Conservation (phyloP, 2,888 invertebrate species). For the Lymantria monacha region DNA sequence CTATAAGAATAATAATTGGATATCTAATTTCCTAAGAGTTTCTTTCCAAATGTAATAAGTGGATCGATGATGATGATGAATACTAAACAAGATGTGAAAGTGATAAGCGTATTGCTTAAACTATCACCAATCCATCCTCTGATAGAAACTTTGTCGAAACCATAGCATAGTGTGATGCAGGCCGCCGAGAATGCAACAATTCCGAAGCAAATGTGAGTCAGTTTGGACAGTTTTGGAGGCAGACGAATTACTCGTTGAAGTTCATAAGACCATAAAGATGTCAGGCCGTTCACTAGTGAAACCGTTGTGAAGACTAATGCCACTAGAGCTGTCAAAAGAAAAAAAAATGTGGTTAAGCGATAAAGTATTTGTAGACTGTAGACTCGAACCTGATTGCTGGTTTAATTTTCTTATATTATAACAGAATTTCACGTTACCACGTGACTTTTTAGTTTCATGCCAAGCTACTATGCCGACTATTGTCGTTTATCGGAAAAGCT, state of each 20-base stretch:
- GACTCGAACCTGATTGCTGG: too few relatives aligned
- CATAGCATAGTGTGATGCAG: conserved; percentile 48
- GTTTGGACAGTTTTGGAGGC: conserved; percentile 48
- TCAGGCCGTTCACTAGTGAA: conserved; percentile 52
- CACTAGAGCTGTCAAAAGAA: conserved; percentile 47
- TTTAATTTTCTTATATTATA: too few relatives aligned
- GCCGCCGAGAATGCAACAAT: conserved; percentile 44
- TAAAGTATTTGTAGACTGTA: neutral
- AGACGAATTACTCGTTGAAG: conserved; percentile 44
- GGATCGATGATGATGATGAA: conserved; percentile 7
- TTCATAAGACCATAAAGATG: conserved; percentile 55
- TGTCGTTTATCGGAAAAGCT: too few relatives aligned
- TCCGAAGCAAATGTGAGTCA: conserved; percentile 57
- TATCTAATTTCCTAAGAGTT: too few relatives aligned
- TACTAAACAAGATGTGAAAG: conserved; percentile 31
- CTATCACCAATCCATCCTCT: conserved; percentile 36
- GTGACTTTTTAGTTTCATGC: too few relatives aligned
- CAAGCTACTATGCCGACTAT: too few relatives aligned
- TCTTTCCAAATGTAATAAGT: conserved; percentile 1
- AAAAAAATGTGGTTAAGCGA: neutral
- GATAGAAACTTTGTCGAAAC: conserved; percentile 50
- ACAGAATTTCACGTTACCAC: too few relatives aligned
- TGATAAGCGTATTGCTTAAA: conserved; percentile 42
- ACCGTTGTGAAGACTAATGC: conserved; percentile 56
- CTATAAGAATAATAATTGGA: too few relatives aligned